phyloP scores from a whole-genome alignment of 2,113 vertebrate species.

The Prionailurus bengalensis region DNA sequence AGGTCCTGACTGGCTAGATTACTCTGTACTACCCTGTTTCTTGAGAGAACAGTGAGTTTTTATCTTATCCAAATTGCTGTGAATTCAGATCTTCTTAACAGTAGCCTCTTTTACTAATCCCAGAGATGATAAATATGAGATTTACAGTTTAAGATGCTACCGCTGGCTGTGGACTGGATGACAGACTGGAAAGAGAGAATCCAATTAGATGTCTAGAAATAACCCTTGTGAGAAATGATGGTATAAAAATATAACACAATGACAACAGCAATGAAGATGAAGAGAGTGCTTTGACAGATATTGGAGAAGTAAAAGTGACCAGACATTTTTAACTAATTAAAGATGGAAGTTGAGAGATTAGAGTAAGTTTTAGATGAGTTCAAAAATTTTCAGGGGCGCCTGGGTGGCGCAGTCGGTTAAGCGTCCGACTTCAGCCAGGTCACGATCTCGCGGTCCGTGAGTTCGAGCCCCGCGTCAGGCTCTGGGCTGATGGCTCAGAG shows the following conservation, averaged over 20 bases:
- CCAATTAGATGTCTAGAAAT: slow-evolving; percentile 61
- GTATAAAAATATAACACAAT: slow-evolving; percentile 40
- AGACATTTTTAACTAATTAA: slow-evolving; percentile 61
- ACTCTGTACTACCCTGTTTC: not conserved
- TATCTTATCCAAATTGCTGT: not conserved
- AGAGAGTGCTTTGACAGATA: slow-evolving; percentile 38
- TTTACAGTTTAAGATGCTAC: slow-evolving; percentile 19
- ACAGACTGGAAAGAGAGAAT: not conserved
- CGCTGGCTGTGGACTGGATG: not conserved
- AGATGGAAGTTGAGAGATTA: slow-evolving; percentile 36
- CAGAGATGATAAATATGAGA: not conserved
- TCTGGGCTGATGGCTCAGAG: no score
- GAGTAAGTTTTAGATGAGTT: not conserved
- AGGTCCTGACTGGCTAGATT: not conserved
- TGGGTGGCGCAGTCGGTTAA: no score
- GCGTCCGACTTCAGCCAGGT: no score
- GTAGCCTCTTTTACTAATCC: not conserved
- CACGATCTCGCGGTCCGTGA: no score
- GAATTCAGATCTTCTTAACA: not conserved
- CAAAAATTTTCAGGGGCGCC: not conserved
- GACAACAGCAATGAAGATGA: not conserved
- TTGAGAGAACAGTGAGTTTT: not conserved
- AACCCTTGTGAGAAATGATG: slow-evolving; percentile 30
- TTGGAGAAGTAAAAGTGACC: slow-evolving; percentile 61
- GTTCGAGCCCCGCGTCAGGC: no score